A percentile compares a stretch with the other conserved stretches of the same genome.
These are phyloP conservation scores for Triplophysa siluroides DNA, from an alignment of 2,113 vertebrate genomes.

Conservation along the genomic window DNA sequence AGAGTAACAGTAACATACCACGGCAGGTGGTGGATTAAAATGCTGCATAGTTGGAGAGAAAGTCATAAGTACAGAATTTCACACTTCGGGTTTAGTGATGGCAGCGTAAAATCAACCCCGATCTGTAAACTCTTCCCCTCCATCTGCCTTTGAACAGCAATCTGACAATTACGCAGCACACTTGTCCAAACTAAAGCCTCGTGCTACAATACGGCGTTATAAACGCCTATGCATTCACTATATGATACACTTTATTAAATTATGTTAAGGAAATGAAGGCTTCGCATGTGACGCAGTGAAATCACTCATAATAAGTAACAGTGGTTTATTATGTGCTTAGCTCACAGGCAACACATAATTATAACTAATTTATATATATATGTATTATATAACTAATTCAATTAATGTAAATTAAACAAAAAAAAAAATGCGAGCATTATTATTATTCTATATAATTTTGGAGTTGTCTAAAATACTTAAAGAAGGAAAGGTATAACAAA, in stretches of 20 bases:
- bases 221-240: not conserved
- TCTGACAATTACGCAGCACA: constrained; percentile 3
- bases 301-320: too few relatives aligned
- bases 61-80: constrained; percentile 56
- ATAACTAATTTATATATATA: too few relatives aligned
- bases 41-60: constrained; percentile 57
- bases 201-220: constrained; percentile 16
- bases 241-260: not conserved
- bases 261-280: not conserved
- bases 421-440: not conserved
- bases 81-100: constrained; percentile 26
- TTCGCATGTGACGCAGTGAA: not conserved
- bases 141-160: not conserved
- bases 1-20: constrained; percentile 43
- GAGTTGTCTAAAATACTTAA: not conserved
- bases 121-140: constrained; percentile 28
- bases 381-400: too few relatives aligned
- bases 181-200: not conserved
- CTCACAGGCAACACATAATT: too few relatives aligned
- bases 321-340: too few relatives aligned
- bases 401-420: too few relatives aligned
- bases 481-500: not conserved
- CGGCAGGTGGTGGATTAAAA: constrained; percentile 45
- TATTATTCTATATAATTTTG: not conserved
- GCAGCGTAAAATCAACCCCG: constrained; percentile 49